phyloP scores from a whole-genome alignment of 1,140 invertebrate species.

The Lordiphosa collinella region DNA sequence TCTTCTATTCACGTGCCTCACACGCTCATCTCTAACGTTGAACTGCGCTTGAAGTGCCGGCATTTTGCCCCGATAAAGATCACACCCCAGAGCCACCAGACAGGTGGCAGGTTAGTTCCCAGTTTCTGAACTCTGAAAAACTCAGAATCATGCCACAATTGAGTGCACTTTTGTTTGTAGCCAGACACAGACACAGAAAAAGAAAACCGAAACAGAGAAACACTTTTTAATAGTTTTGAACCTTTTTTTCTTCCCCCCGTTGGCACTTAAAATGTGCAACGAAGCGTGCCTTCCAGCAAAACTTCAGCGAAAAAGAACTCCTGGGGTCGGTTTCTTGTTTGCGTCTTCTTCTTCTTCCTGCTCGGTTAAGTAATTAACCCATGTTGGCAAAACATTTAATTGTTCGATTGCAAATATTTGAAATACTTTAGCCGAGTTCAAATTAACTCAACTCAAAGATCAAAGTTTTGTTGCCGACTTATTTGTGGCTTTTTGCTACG shows the following conservation, averaged over 20 bases:
- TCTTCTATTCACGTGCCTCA: not conserved
- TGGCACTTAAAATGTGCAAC: constrained; percentile 68
- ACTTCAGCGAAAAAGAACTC: constrained; percentile 2
- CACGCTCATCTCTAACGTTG: not conserved
- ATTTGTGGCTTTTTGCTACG: constrained; percentile 28
- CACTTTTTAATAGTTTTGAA: constrained; percentile 68
- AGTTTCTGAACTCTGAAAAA: constrained; percentile 17
- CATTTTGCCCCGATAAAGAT: constrained; percentile 65
- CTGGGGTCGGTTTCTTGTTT: not conserved
- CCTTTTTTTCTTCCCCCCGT: constrained; percentile 46
- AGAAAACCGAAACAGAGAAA: constrained; percentile 40
- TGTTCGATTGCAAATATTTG: constrained; percentile 74
- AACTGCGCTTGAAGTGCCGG: constrained; percentile 57
- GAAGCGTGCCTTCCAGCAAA: constrained; percentile 56
- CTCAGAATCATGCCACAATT: constrained; percentile 53
- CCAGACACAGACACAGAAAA: constrained; percentile 18
- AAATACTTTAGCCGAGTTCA: constrained; percentile 51
- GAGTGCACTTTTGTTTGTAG: constrained; percentile 47
- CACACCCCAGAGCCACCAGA: constrained; percentile 47
- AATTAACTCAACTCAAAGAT: constrained; percentile 46
- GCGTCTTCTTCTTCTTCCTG: constrained; percentile 4
- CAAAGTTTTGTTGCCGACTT: constrained; percentile 47
- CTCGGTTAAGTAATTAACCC: constrained; percentile 60
- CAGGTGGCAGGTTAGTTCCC: constrained; percentile 51
- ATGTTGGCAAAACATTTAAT: constrained; percentile 72